These are phyloP conservation scores for Notodonta ziczac DNA, from an alignment of 2,888 invertebrate species.

Conservation along the genomic window DNA sequence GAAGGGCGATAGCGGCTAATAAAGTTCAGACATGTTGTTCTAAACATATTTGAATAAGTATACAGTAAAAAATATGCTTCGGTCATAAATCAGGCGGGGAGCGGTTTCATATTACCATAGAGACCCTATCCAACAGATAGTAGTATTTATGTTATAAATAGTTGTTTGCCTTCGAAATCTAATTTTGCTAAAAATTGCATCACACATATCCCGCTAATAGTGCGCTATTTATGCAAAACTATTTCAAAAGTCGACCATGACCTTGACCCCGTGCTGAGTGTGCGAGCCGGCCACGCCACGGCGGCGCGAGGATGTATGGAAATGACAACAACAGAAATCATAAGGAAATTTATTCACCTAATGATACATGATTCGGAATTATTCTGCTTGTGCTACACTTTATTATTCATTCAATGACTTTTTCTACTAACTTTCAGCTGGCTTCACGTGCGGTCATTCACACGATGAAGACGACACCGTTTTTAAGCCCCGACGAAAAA, in stretches of 20 bases:
- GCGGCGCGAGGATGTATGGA: background rate
- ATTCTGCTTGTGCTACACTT: background rate
- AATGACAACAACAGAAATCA: conserved; percentile 7
- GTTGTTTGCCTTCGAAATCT: no score
- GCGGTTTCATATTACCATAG: no score
- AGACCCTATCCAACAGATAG: no score
- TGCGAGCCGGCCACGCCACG: background rate
- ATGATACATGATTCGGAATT: conserved; percentile 26
- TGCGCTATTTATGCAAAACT: background rate
- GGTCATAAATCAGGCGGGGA: no score
- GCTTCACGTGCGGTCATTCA: no score
- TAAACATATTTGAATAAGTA: no score
- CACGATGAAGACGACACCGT: no score
- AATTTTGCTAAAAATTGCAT: background rate
- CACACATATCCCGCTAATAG: background rate
- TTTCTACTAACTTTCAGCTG: background rate
- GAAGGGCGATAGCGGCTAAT: no score
- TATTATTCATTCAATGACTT: background rate
- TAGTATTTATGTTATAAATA: no score
- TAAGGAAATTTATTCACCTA: conserved; percentile 26
- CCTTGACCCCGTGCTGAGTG: background rate
- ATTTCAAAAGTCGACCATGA: background rate
- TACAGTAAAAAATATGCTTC: no score
- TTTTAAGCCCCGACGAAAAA: no score
- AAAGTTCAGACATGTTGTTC: no score